phyloP scores from a whole-genome alignment of 2,113 vertebrate genomes.

The Jaculus jaculus region DNA sequence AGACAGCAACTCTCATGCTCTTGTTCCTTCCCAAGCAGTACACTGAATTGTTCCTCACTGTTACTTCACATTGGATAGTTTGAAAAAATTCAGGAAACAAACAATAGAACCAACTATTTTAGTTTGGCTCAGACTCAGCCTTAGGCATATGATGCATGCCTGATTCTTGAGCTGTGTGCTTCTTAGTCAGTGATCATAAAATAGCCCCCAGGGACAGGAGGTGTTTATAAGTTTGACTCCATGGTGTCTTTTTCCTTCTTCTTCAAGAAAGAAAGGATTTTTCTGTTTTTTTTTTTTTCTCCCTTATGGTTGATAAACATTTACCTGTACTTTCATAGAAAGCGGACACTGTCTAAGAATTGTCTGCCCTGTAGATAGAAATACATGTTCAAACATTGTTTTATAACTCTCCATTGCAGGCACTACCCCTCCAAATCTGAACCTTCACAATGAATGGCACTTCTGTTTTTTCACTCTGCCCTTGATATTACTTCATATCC shows the following conservation, averaged over 20 bases:
- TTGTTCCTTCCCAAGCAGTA: not conserved
- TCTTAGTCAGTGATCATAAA: not conserved
- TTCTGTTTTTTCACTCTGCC: not conserved
- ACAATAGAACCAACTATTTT: not conserved
- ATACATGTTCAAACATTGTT: not conserved
- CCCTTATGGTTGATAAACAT: not conserved
- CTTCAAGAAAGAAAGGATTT: not conserved
- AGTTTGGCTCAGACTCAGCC: not conserved
- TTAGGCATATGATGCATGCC: not conserved
- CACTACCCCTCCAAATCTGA: not conserved
- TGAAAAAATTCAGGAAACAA: rapidly evolving
- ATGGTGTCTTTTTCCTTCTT: not conserved
- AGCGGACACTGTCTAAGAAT: not conserved
- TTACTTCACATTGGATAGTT: not conserved
- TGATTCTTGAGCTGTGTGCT: not conserved
- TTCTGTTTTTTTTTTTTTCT: not conserved
- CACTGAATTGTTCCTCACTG: not conserved
- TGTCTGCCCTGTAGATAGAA: not conserved
- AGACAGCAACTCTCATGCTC: not conserved
- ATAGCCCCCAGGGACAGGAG: not conserved
- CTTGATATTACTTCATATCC: not conserved
- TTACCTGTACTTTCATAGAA: not conserved
- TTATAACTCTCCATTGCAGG: not conserved
- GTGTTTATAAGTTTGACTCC: not conserved
- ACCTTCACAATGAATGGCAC: not conserved